Base-by-base conservation (phyloP, 2,113 vertebrate genomes). In the Panthera uncia region DNA sequence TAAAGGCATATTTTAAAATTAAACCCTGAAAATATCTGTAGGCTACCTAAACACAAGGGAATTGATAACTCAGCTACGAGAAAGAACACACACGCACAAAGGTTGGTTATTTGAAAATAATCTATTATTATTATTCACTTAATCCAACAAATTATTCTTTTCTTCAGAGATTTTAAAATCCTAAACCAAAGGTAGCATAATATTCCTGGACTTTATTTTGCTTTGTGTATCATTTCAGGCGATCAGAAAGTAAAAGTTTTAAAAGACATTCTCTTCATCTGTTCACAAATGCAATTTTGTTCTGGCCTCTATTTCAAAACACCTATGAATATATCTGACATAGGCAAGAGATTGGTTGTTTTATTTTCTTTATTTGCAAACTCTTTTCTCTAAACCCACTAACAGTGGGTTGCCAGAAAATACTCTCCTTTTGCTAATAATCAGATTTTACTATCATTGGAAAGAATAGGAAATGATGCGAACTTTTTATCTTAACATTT, bases 361-460 rank as follows among this genome's bases (percentile, higher is more conserved):
- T 48, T 33, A n/a, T 33, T 93, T 92, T 93, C 94, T 95, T 73
- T 91, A 50, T 31, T 16, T 94, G 74, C 80, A 97, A 93, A 90
- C 91, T 87, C 82, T 96, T 84, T 95, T 95, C 79, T 96, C 52
- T 95, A 89, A 45, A 45, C 45, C 45, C 45, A 9, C 45, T 55
- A 83, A 94, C 93, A 97, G 79, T 81, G 95, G 81, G 33, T 93
- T 98, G 81, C 73, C 93, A 98, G 97, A 95, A 88, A 98, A 31
- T 48, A 93, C 87, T 94, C 91, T 94, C 79, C 61, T 82, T 96
- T 98, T 96, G 41, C 65, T 89, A 97, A 95, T 91, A 97, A 95
- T 94, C 94, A 97, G 36, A 97, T 98, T 97, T 98, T 92, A 91
- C 76, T 95, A 36, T 27, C 14, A 1, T 41, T 82, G 63, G 69